Evolutionary conservation across 1,140 invertebrate genomes (phyloP), one percentile per base, ranked within the genome.

Genomic region (Agraylea sexmaculata): DNA sequence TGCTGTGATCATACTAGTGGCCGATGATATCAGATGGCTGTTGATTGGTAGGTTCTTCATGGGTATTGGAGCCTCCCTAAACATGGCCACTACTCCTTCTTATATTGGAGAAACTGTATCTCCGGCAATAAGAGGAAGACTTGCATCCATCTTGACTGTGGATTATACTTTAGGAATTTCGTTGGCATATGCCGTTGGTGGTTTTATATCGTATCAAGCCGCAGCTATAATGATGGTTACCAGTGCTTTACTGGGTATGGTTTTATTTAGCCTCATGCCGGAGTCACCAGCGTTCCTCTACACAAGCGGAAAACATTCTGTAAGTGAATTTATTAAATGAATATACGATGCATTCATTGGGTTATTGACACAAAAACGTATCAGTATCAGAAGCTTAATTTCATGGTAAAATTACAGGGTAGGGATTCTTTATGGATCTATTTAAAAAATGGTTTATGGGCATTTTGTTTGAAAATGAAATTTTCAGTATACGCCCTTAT

Each of bases 211-310:
- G 7, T 49, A 49, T 25, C 20, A 19, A 12, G 19, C 13, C 1
- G 29, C 36, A 10, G 42, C 21, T 25, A 38, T 19, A 11, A 4
- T 37, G 1, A 41, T 37, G 8, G 13, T 45, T 17, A 33, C 19
- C 4, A n/a, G 22, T 3, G 28, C 43, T 0, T 32, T 49, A 13
- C 6, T 42, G 1, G 40, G 32, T 22, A n/a, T 49, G 18, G 15
- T 43, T 13, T 33, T 22, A 6, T 45, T 42, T 23, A 37, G 43
- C 21, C 45, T 40, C 20, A 34, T 45, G 25, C 47, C 47, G 2
- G 47, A 49, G 20, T 32, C 47, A 2, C 47, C 47, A 10, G 28
- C 32, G 1, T 43, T 35, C 19, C 23, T 37, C n/a, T n/a, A n/a
- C n/a, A n/a, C n/a, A n/a, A n/a, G n/a, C n/a, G n/a, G n/a, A n/a